Evolutionary conservation across 2,797 vertebrate genomes (phyloP), one percentile per base, ranked within the genome.

Genomic region (Semotilus atromaculatus): DNA sequence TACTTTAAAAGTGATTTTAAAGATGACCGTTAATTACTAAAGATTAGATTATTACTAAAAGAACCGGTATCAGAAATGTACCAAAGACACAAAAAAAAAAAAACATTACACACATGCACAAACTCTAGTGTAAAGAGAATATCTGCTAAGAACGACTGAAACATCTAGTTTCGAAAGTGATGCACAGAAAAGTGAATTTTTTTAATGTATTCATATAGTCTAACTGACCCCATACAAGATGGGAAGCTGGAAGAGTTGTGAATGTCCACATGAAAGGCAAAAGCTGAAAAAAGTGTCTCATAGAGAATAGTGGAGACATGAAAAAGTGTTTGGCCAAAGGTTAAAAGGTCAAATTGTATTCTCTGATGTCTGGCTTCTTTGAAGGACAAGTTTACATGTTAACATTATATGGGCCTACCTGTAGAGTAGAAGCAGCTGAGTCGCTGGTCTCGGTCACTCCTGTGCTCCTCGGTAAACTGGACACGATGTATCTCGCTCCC

Each of bases 401-500:
- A 48, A 38, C 3, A 14, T 4, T 53, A 19, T 14, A 51, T 9
- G 2, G 19, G 21, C 86, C 31, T 91, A 93, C 94, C 92, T 94
- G 93, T 60, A 93, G 81, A 11, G 93, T 94, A 0, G 93, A 94
- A 0, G 93, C 80, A 26, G 93, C 92, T 43, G 93, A 94, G 86
- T 87, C 92, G 34, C 92, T 94, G 1, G 92, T 93, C 18, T 93
- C 91, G 4, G 91, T 91, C 72, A 92, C n/a, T 1, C 91, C 93
- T 53, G 92, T 92, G 29, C 92, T 91, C 80, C 92, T 92, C 0
- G 91, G 92, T 80, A 94, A 8, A 85, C 93, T 94, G 87, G 92
- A 94, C 85, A 93, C 93, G 4, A 92, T 88, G 88, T 93, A 94
- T 58, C 92, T 91, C 82, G 91, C 86, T 31, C 93, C 91, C 85